Evolutionary conservation across 1,140 invertebrate genomes (phyloP).

Genomic region (Aculops lycopersici): DNA sequence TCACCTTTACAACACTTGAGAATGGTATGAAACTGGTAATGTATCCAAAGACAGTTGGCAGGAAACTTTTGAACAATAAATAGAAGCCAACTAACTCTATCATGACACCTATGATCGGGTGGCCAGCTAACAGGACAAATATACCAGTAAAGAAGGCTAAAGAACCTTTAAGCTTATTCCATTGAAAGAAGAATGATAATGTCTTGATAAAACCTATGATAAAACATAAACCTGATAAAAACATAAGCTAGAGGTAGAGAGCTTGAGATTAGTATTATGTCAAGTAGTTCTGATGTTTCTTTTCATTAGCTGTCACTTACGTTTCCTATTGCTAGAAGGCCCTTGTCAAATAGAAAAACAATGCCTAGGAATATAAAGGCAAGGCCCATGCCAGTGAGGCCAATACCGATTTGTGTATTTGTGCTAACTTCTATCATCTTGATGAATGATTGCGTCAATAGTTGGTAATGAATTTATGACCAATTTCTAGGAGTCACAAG

Average conservation of each 20-base stretch:
- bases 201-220: constrained; percentile 84
- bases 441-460: too few relatives aligned
- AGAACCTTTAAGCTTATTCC: constrained; percentile 74
- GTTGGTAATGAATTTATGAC: too few relatives aligned
- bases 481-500: too few relatives aligned
- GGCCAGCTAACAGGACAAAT: constrained; percentile 66
- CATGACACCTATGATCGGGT: constrained; percentile 78
- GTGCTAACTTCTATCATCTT: background rate
- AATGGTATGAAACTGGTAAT: background rate
- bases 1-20: too few relatives aligned
- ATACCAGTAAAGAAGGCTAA: constrained; percentile 78
- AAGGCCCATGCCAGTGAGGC: constrained; percentile 74
- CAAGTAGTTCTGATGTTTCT: too few relatives aligned
- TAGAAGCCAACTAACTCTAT: constrained; percentile 47
- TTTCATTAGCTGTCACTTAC: constrained; percentile 24
- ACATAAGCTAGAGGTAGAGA: constrained; percentile 80
- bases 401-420: constrained; percentile 47
- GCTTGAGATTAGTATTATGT: too few relatives aligned
- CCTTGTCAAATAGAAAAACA: constrained; percentile 81
- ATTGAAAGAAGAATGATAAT: constrained; percentile 88
- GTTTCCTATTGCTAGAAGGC: constrained; percentile 88
- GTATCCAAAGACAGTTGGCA: background rate
- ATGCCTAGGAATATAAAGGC: constrained; percentile 80
- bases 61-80: constrained; percentile 18
- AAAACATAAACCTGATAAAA: constrained; percentile 69